Evolutionary conservation across 2,797 vertebrate species (phyloP), one percentile per base, ranked within the genome.

Genomic region (Crenichthys baileyi): DNA sequence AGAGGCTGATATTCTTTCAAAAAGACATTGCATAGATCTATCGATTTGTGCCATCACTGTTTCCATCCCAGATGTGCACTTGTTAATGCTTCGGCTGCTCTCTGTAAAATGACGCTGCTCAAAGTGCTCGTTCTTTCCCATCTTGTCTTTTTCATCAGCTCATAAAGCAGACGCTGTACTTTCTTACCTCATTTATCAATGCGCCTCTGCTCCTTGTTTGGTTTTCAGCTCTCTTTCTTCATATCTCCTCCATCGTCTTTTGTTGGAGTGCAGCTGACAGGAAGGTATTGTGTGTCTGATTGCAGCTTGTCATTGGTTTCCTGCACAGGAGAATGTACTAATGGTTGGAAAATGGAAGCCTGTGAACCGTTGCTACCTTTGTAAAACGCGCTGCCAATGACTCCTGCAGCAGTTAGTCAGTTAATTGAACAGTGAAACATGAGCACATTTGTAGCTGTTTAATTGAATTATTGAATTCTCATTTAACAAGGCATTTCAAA

Each of bases 101-200:
- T 60, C 78, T 78, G 79, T 86, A 86, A 87, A 91, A 86, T 84
- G 80, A 84, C 84, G 74, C 80, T 77, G 79, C 79, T 36, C 79
- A 41, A 83, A 82, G 74, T 67, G 75, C 82, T 26, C 76, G 77
- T 80, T 85, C 80, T 87, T 84, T 79, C 79, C 82, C 79, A 86
- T 89, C 83, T 87, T 87, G 79, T 90, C 81, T 89, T 85, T 82
- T 82, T 87, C 83, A 84, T 84, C 88, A 88, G 74, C 83, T 88
- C 87, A 77, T 79, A 82, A 86, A 88, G 85, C 80, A 81, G 77
- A 80, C 88, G 83, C 83, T 81, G 85, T 88, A 73, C 79, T 74
- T 87, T 92, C 15, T 90, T 81, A 79, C 70, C 86, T 89, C 87
- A 86, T 92, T 90, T 75, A 84, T 89, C 87, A 88, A 15, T 61